Percentiles rank a stretch among this genome's conserved stretches.
These are phyloP conservation scores for Nannoperca obscura DNA, from an alignment of 2,797 vertebrate genomes.

Conservation along the genomic window DNA sequence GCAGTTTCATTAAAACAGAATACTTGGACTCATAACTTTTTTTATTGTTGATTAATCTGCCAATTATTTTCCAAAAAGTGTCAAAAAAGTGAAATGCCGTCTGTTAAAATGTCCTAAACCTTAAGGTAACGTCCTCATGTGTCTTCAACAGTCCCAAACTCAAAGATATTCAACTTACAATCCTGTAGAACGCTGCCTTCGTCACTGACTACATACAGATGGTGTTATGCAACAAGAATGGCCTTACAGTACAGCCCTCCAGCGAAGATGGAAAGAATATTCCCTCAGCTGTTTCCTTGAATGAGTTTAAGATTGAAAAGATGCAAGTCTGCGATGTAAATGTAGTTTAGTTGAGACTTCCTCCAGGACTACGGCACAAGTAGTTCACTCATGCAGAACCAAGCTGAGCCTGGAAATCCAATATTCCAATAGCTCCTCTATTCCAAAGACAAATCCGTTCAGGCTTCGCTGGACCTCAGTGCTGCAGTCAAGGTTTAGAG, in stretches of 20 bases:
- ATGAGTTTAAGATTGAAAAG: slow-evolving; percentile 28
- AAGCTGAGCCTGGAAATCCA: slow-evolving; percentile 61
- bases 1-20: too few relatives aligned
- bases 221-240: background rate
- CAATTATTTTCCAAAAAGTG: too few relatives aligned
- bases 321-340: slow-evolving; percentile 2
- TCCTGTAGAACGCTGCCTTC: background rate
- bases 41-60: too few relatives aligned
- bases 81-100: too few relatives aligned
- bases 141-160: background rate
- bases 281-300: slow-evolving; percentile 10
- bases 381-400: slow-evolving; percentile 51
- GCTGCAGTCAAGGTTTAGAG: slow-evolving; percentile 37
- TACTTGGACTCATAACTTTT: too few relatives aligned
- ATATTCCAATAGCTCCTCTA: slow-evolving; percentile 59
- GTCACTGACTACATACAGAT: background rate
- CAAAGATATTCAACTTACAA: too few relatives aligned
- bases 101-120: background rate
- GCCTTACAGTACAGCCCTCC: background rate
- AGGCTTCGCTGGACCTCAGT: slow-evolving; percentile 38
- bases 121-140: background rate
- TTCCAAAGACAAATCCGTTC: slow-evolving; percentile 58
- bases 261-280: background rate
- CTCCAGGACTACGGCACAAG: slow-evolving; percentile 30
- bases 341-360: slow-evolving; percentile 21